Evolutionary conservation across 2,113 vertebrate species (phyloP).

Genomic region (Sinocyclocheilus anophthalmus): DNA sequence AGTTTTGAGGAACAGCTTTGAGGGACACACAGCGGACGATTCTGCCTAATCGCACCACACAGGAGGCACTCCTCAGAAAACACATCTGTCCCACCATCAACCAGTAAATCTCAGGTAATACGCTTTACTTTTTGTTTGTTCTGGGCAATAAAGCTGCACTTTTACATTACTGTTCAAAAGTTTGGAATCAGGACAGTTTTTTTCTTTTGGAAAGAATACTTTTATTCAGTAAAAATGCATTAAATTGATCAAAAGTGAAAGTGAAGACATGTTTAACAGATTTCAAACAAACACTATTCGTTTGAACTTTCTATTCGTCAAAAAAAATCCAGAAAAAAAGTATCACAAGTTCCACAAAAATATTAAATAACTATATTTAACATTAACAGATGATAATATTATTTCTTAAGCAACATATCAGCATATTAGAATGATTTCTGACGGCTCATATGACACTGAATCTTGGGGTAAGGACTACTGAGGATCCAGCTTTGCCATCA

Average conservation of each 20-base stretch:
- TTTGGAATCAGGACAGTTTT: background rate
- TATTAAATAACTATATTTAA: background rate
- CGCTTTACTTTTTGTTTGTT: background rate
- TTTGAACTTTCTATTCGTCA: background rate
- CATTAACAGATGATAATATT: background rate
- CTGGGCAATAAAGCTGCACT: background rate
- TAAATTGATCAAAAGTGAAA: background rate
- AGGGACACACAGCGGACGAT: constrained; percentile 66
- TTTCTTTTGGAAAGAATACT: background rate
- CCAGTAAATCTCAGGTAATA: constrained; percentile 62
- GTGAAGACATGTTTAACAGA: background rate
- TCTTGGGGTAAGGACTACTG: background rate
- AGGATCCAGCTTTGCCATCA: background rate
- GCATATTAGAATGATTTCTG: background rate
- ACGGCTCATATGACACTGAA: background rate
- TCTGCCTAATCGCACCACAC: constrained; percentile 62
- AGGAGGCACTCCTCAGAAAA: constrained; percentile 59
- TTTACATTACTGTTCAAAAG: background rate
- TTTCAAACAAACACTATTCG: background rate
- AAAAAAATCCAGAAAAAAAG: background rate
- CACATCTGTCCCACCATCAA: constrained; percentile 53
- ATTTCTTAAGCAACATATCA: background rate
- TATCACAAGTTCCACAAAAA: background rate
- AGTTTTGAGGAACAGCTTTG: constrained; percentile 78
- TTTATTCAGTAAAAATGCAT: background rate